These are phyloP conservation scores for Pseudorhiza aurosa DNA, from an alignment of 30 jellyfish, hydroid and myxozoan genomes.

Conservation along the genomic window DNA sequence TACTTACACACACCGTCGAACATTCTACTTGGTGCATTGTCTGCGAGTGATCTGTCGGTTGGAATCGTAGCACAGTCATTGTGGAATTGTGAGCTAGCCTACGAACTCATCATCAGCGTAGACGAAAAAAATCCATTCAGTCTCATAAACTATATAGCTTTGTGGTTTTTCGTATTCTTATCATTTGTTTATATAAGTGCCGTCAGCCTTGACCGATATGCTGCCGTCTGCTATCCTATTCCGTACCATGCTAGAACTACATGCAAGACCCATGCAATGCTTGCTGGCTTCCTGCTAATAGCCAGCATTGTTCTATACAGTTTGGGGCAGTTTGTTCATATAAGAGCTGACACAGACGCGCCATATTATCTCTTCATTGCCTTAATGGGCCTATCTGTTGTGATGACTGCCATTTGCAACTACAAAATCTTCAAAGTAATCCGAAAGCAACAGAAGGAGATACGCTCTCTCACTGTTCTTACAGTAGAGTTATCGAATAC, in stretches of 20 bases:
- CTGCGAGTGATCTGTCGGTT: conserved; percentile 18
- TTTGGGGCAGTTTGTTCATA: neutral
- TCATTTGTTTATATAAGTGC: neutral
- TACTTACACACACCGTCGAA: conserved; percentile 50
- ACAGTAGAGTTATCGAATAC: neutral
- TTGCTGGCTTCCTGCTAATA: neutral
- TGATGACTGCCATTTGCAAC: neutral
- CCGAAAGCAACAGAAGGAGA: neutral
- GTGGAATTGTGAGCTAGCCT: neutral
- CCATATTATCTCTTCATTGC: neutral
- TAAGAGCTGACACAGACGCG: neutral
- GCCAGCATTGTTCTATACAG: neutral
- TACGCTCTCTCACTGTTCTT: neutral
- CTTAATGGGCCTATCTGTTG: neutral
- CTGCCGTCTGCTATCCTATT: conserved; percentile 43
- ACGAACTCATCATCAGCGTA: neutral
- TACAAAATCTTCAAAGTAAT: neutral
- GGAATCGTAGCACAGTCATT: conserved; percentile 44
- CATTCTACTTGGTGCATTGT: conserved; percentile 44
- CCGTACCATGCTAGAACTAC: conserved; percentile 12
- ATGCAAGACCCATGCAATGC: neutral
- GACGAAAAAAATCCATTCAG: neutral
- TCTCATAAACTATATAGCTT: neutral
- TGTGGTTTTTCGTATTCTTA: neutral
- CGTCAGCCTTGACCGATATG: conserved; percentile 40